Evolutionary conservation across 2,888 invertebrate species (phyloP).

Genomic region (Tachina fera): DNA sequence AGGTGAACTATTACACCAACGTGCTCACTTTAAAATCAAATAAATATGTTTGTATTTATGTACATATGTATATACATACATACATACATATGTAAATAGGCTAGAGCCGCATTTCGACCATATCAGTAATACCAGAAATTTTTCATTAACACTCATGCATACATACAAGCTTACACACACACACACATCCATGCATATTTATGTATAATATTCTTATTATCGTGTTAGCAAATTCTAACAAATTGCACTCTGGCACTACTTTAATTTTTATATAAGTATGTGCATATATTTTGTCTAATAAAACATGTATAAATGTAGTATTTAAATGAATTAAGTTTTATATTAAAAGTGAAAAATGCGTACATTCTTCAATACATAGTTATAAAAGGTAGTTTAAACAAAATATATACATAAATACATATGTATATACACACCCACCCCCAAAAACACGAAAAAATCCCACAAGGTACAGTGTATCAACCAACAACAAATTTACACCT

Average conservation of each 20-base stretch:
- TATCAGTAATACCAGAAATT: neutral
- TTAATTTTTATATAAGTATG: too few species aligned
- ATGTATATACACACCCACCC: conserved; percentile 67
- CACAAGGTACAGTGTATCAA: conserved; percentile 66
- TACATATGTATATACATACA: neutral
- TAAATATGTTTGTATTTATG: neutral
- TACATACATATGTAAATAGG: neutral
- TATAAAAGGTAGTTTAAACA: neutral
- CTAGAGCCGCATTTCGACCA: neutral
- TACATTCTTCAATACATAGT: neutral
- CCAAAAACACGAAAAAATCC: conserved; percentile 46
- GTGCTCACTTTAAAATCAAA: too few species aligned
- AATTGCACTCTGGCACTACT: neutral
- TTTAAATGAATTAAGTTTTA: neutral
- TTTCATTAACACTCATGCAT: neutral
- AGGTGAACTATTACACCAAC: too few species aligned
- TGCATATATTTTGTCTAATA: neutral
- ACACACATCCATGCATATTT: neutral
- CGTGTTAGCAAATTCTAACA: neutral
- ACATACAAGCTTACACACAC: neutral
- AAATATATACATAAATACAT: neutral
- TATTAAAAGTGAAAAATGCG: neutral
- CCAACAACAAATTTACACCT: conserved; percentile 45
- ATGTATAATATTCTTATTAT: neutral
- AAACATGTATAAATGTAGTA: neutral